These are phyloP conservation scores for Cheirogaleus major DNA, from an alignment of 2,797 vertebrate genomes.

Conservation along the genomic window DNA sequence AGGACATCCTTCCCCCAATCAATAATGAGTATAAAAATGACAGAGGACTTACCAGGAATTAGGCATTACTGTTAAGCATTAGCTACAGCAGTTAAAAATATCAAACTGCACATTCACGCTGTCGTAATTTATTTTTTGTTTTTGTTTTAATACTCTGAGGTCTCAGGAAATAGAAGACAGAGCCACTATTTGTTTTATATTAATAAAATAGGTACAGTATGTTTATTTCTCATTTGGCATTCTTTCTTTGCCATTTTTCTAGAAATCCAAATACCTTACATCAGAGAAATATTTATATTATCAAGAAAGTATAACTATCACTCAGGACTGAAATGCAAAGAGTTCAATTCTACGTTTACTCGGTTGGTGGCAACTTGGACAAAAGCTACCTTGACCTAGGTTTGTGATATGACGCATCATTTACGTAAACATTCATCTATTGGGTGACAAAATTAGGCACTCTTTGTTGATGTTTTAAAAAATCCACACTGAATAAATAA, in stretches of 20 bases:
- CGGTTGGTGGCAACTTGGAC: not conserved
- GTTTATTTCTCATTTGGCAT: not conserved
- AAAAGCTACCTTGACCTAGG: not conserved
- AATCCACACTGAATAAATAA: not conserved
- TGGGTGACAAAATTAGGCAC: not conserved
- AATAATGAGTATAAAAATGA: not conserved
- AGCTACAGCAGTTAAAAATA: not conserved
- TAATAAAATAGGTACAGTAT: not conserved
- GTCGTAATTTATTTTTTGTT: not conserved
- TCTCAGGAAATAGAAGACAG: not conserved
- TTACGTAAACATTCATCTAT: not conserved
- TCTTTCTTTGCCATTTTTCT: not conserved
- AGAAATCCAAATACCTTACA: not conserved
- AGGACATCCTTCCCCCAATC: not conserved
- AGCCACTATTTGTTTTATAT: not conserved
- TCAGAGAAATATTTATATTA: slow-evolving; percentile 24
- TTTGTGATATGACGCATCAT: not conserved
- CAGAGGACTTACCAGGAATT: not conserved
- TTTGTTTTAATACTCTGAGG: not conserved
- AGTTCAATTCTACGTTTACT: not conserved
- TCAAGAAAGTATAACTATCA: not conserved
- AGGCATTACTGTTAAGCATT: not conserved
- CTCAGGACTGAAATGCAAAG: not conserved
- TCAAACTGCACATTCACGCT: not conserved
- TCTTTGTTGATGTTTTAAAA: slow-evolving; percentile 11